A percentile compares a stretch with the other conserved stretches of the same genome.
These are phyloP conservation scores for Micrastur ruficollis DNA, from an alignment of 2,797 vertebrate genomes.

Conservation along the genomic window DNA sequence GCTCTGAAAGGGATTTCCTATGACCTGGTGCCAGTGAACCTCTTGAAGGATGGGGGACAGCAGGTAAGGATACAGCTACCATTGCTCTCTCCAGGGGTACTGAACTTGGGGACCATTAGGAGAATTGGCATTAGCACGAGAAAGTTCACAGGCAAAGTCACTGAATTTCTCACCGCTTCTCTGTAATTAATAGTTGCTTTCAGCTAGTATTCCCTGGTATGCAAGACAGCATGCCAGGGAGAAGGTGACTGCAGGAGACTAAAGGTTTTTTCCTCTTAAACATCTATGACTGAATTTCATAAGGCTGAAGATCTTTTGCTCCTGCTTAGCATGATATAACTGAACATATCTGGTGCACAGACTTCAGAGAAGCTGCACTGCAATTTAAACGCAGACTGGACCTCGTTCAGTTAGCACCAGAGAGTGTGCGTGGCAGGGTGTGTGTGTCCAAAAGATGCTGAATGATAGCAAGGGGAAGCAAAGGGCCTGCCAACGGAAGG, in stretches of 20 bases:
- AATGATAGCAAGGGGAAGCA: neutral
- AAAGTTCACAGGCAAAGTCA: neutral
- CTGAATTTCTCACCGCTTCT: neutral
- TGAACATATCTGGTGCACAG: neutral
- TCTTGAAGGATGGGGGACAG: conserved; percentile 89
- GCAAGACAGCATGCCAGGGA: neutral
- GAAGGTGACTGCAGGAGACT: neutral
- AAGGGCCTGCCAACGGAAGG: neutral
- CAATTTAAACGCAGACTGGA: neutral
- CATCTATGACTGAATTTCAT: neutral
- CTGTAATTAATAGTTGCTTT: neutral
- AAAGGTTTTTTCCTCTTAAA: neutral
- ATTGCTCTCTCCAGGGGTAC: neutral
- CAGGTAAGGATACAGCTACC: conserved; percentile 81
- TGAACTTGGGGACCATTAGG: neutral
- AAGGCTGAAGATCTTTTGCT: neutral
- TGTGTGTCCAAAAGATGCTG: neutral
- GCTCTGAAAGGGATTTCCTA: conserved; percentile 91
- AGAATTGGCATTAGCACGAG: neutral
- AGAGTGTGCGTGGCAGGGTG: neutral
- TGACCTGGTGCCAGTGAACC: conserved; percentile 84
- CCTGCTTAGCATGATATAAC: neutral
- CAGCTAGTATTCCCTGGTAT: neutral
- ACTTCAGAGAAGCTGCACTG: neutral
- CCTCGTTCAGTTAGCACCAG: neutral